A percentile compares a stretch with the other conserved stretches of the same genome.
phyloP scores from a whole-genome alignment of 2,113 vertebrate species.

The Dasyprocta punctata region DNA sequence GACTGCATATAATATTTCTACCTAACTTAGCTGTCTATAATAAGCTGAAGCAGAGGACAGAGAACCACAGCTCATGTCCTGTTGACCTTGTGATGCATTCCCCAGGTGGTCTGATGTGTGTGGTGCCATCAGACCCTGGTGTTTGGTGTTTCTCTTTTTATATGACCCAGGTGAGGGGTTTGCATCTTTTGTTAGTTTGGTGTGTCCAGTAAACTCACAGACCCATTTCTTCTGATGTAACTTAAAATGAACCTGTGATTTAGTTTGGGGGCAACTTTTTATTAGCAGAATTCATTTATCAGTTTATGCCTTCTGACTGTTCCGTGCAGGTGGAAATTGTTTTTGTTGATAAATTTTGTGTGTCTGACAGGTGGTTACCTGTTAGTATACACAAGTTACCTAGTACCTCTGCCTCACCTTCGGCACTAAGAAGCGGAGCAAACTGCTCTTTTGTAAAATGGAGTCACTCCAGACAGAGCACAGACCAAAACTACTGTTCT shows the following conservation, averaged over 20 bases:
- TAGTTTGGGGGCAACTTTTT: not conserved
- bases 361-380: not conserved
- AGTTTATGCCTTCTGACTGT: not conserved
- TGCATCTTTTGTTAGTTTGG: not conserved
- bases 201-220: not conserved
- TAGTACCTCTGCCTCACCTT: not conserved
- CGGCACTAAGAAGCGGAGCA: not conserved
- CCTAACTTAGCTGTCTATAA: not conserved
- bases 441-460: not conserved
- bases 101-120: not conserved
- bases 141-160: not conserved
- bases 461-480: not conserved
- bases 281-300: not conserved
- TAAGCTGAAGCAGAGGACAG: not conserved
- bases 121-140: not conserved
- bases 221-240: not conserved
- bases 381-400: not conserved
- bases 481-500: not conserved
- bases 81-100: too few relatives aligned
- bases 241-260: not conserved
- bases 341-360: not conserved
- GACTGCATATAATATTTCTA: not conserved
- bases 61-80: not conserved
- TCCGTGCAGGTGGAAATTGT: not conserved
- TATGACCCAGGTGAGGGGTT: not conserved